phyloP scores from a whole-genome alignment of 2,113 vertebrate species.

The Epinephelus lanceolatus region DNA sequence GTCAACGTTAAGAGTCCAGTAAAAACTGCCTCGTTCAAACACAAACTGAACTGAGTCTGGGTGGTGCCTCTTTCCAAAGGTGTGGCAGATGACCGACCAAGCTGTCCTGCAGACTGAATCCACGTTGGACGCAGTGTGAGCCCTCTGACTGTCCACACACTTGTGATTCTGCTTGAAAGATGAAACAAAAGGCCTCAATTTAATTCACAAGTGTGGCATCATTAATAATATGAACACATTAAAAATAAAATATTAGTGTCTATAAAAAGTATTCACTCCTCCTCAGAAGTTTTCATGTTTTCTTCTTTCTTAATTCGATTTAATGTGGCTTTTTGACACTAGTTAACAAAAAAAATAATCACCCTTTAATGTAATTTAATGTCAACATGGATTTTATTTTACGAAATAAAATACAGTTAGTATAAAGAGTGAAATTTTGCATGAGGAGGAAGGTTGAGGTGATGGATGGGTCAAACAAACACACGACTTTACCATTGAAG shows the following conservation, averaged over 20 bases:
- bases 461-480: no score
- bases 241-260: not conserved
- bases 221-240: not conserved
- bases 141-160: not conserved
- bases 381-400: no score
- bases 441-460: no score
- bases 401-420: no score
- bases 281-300: not conserved
- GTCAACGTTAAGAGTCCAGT: not conserved
- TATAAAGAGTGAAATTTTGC: no score
- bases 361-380: no score
- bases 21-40: constrained; percentile 27
- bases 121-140: not conserved
- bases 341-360: no score
- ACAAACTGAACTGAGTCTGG: not conserved
- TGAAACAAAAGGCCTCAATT: constrained; percentile 7
- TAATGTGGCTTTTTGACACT: not conserved
- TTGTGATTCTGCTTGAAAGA: not conserved
- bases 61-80: constrained; percentile 5
- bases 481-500: no score
- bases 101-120: constrained; percentile 16
- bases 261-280: not conserved
- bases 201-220: not conserved
- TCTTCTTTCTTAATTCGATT: not conserved
- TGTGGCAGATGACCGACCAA: not conserved